Conservation (phyloP, 2,797 vertebrate species). For the Acanthurus tractus region DNA sequence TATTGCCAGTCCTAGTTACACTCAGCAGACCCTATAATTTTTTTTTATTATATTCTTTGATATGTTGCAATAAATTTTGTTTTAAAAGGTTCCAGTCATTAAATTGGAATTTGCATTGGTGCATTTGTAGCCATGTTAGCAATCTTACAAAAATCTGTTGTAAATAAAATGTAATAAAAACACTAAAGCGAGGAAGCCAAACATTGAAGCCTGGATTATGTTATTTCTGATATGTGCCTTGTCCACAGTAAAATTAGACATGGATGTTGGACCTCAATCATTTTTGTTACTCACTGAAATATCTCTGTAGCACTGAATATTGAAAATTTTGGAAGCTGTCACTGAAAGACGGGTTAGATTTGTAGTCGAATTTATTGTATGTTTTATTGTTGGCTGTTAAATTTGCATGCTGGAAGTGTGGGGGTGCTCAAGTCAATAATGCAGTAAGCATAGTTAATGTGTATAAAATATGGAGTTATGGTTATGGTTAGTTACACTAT, state of each 20-base stretch:
- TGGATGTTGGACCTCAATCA: not conserved
- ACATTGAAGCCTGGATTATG: not conserved
- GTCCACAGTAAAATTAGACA: not conserved
- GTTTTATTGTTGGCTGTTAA: conserved; percentile 3
- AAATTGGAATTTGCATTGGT: not conserved
- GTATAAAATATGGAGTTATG: conserved; percentile 3
- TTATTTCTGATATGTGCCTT: not conserved
- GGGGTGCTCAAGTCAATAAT: not conserved
- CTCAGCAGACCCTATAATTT: not conserved
- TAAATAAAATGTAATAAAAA: not conserved
- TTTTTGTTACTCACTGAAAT: not conserved
- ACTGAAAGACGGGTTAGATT: not conserved
- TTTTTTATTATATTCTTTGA: not conserved
- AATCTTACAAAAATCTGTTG: not conserved
- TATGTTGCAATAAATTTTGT: not conserved
- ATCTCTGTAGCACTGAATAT: not conserved
- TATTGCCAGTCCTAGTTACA: not conserved
- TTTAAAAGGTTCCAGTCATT: not conserved
- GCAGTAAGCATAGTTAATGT: not conserved
- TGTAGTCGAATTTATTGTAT: not conserved
- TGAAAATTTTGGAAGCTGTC: not conserved
- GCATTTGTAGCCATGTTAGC: not conserved
- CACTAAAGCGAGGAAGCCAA: not conserved
- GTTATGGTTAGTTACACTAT: conserved; percentile 2
- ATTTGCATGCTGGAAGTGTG: not conserved